Percentiles rank a stretch among this genome's conserved stretches.
Evolutionary conservation across 2,888 invertebrate species (phyloP).

Genomic region (Agrenia bidenticulata): DNA sequence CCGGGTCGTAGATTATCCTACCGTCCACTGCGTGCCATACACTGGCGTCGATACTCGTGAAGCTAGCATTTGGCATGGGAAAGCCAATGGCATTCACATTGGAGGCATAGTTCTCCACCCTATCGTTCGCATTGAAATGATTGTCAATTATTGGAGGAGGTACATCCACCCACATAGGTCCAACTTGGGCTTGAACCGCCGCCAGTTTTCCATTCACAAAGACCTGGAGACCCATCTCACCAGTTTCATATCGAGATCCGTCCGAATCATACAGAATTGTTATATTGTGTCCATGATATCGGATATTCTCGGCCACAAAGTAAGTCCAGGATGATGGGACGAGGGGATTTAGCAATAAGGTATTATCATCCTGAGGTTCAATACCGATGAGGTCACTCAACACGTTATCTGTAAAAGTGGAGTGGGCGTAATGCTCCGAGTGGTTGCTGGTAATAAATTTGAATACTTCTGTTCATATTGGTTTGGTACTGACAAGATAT

Average conservation of each 20-base stretch:
- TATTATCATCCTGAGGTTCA: conserved; percentile 37
- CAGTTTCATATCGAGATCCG: conserved; percentile 41
- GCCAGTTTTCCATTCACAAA: conserved; percentile 38
- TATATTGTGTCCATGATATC: conserved; percentile 48
- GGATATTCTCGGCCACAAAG: conserved; percentile 44
- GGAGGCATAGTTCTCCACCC: conserved; percentile 47
- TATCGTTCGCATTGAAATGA: conserved; percentile 17
- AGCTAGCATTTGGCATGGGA: conserved; percentile 39
- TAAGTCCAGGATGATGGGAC: conserved; percentile 38
- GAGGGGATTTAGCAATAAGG: conserved; percentile 40
- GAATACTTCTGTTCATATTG: neutral
- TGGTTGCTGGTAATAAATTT: conserved; percentile 29
- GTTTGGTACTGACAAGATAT: neutral
- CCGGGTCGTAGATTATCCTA: conserved; percentile 45
- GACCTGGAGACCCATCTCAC: conserved; percentile 36
- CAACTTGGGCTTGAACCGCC: conserved; percentile 25
- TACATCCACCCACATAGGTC: conserved; percentile 31
- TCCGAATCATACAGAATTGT: conserved; percentile 45
- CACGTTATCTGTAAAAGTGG: conserved; percentile 48
- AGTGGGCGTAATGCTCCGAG: conserved; percentile 50
- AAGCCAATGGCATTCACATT: conserved; percentile 42
- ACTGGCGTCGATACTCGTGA: conserved; percentile 38
- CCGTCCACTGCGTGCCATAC: conserved; percentile 48
- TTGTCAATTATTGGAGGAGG: conserved; percentile 28
- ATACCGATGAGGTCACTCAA: conserved; percentile 48